Base-by-base conservation (phyloP, 37 sponge, comb jelly and placozoan species). In the Eunapius fragilis region DNA sequence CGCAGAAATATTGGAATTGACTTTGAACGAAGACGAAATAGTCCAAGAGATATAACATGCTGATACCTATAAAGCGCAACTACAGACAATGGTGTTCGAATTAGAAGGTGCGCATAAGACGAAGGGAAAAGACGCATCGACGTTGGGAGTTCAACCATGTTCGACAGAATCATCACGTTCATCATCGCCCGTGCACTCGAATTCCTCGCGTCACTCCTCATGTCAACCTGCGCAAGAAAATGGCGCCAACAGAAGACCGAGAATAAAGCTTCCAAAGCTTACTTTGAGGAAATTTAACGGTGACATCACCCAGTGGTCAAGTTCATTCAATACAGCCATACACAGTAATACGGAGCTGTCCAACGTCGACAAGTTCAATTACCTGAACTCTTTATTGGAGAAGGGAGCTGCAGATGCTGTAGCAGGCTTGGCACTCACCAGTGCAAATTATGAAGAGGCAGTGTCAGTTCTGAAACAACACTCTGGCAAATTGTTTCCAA, bases 281-380 rank as follows among this genome's bases (percentile, higher is more conserved):
- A 27, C 26, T 25, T 30, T 79, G 80, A 79, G 9, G 50, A 41
- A 41, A 41, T 41, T 41, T 41, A 41, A 41, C 41, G 41, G 41
- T 41, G 41, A 41, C 41, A 41, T 41, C 41, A 41, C 41, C 41
- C 41, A 41, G 41, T 41, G 41, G 41, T 41, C 41, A 41, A 41
- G 41, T 41, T 50, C 80, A 31, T 79, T 50, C 50, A 26, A 41
- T 25, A 31, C 80, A 36, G 26, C 80, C 3, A 50, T 79, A 25
- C 80, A 79, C 50, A 79, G 22, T 25, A 79, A 79, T 49, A 45
- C 80, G 47, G 67, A 79, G n/a, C 26, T 79, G 67, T 45, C 80
- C 24, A 30, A 31, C 50, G 9, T 79, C 25, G 80, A 79, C 80
- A 41, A n/a, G n/a, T n/a, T n/a, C n/a, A n/a, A n/a, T n/a, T n/a